Evolutionary conservation across 2,113 vertebrate genomes (phyloP).

Genomic region (Dipodomys spectabilis): DNA sequence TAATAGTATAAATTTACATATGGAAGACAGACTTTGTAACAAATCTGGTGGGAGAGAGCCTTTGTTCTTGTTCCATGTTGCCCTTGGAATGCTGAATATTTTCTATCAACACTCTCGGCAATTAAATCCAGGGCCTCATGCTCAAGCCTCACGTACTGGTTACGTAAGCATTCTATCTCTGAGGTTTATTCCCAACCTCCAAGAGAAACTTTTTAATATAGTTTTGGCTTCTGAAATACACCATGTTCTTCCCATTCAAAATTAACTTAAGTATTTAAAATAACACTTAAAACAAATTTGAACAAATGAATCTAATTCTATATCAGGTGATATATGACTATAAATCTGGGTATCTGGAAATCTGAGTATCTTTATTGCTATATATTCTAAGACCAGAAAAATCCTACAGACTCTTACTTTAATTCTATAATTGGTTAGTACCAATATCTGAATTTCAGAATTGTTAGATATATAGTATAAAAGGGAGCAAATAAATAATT

Average conservation of each 20-base stretch:
- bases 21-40: background rate
- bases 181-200: background rate
- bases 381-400: constrained; percentile 12
- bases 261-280: constrained; percentile 23
- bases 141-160: background rate
- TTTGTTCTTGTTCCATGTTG: background rate
- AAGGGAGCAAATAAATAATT: background rate
- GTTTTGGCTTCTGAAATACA: constrained; percentile 41
- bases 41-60: background rate
- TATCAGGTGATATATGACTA: background rate
- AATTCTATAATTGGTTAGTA: background rate
- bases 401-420: background rate
- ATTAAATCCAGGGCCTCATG: background rate
- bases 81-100: background rate
- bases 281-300: constrained; percentile 12
- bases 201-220: background rate
- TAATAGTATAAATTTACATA: constrained; percentile 44
- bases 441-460: background rate
- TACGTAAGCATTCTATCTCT: background rate
- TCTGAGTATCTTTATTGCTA: background rate
- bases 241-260: constrained; percentile 29
- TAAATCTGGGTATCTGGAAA: constrained; percentile 19
- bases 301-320: constrained; percentile 19
- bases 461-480: background rate
- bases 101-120: background rate